Conservation (phyloP, 2,888 invertebrate species). For the Volucella inanis region DNA sequence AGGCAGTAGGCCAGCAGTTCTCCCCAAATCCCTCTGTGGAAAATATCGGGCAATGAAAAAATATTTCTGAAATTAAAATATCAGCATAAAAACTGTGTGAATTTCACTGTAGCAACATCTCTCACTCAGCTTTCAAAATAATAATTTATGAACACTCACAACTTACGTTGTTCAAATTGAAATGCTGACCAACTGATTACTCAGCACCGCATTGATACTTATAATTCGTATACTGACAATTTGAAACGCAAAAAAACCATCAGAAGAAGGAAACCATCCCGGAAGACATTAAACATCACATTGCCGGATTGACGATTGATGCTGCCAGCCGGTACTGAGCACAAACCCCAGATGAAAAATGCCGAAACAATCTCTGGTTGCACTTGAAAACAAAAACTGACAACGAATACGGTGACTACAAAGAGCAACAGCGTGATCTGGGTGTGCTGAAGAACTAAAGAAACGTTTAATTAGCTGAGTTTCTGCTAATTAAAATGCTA, state of each 20-base stretch:
- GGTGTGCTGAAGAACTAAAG: no score
- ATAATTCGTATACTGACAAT: conserved; percentile 3
- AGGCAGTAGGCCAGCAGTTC: no score
- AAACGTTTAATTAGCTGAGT: conserved; percentile 44
- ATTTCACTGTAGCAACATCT: not conserved
- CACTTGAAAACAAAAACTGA: conserved; percentile 40
- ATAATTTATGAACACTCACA: conserved; percentile 30
- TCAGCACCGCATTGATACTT: not conserved
- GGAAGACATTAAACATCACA: conserved; percentile 63
- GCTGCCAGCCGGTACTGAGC: conserved; percentile 25
- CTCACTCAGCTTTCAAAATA: conserved; percentile 35
- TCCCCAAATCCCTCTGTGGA: not conserved
- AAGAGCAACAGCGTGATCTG: not conserved
- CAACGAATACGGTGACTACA: conserved; percentile 17
- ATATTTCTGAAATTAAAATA: not conserved
- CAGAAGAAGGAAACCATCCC: conserved; percentile 21
- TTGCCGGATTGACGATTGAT: conserved; percentile 55
- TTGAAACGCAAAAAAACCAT: conserved; percentile 9
- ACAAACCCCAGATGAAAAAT: conserved; percentile 39
- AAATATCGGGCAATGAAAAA: not conserved
- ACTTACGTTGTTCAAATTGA: conserved; percentile 5
- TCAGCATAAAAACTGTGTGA: not conserved
- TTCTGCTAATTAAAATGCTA: conserved; percentile 42
- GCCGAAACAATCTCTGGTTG: conserved; percentile 12
- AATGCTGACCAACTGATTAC: conserved; percentile 2